phyloP scores from a whole-genome alignment of 2,888 invertebrate species.

The Eledona agricola region DNA sequence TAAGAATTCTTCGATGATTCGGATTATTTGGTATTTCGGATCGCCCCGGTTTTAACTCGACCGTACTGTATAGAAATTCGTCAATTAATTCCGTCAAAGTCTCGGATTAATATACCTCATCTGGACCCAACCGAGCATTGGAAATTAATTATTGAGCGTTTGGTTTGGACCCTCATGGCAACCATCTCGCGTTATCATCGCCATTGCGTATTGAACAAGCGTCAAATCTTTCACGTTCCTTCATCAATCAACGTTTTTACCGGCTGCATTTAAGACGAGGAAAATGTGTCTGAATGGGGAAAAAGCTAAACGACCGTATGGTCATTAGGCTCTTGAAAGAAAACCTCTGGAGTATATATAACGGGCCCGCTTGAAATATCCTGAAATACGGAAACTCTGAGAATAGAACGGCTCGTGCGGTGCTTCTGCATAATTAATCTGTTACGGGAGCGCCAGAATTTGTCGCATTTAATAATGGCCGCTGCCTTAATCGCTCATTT shows the following conservation, averaged over 20 bases:
- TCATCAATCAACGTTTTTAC: slow-evolving; percentile 3
- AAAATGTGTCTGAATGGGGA: slow-evolving; percentile 1
- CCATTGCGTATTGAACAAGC: slow-evolving; percentile 1
- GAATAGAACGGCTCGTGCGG: too few relatives aligned
- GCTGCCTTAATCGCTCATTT: too few relatives aligned
- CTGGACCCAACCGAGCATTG: neutral
- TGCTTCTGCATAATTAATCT: too few relatives aligned
- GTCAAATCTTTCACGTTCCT: slow-evolving; percentile 5
- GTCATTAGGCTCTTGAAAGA: slow-evolving; percentile 1
- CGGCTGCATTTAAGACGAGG: slow-evolving; percentile 1
- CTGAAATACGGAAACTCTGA: neutral
- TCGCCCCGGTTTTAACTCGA: too few relatives aligned
- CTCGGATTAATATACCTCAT: slow-evolving; percentile 1
- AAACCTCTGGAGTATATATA: neutral
- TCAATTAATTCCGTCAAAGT: neutral
- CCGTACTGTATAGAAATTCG: too few relatives aligned
- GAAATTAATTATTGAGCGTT: slow-evolving; percentile 2
- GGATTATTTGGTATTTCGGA: too few relatives aligned
- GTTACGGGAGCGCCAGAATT: too few relatives aligned
- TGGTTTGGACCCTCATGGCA: too few relatives aligned
- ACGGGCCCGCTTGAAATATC: neutral
- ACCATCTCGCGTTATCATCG: neutral
- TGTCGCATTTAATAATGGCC: slow-evolving; percentile 3
- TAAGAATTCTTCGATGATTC: too few relatives aligned
- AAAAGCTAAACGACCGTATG: slow-evolving; percentile 3